Evolutionary conservation across 2,113 vertebrate species (phyloP), one percentile per base, ranked within the genome.

Genomic region (Isurus oxyrinchus): DNA sequence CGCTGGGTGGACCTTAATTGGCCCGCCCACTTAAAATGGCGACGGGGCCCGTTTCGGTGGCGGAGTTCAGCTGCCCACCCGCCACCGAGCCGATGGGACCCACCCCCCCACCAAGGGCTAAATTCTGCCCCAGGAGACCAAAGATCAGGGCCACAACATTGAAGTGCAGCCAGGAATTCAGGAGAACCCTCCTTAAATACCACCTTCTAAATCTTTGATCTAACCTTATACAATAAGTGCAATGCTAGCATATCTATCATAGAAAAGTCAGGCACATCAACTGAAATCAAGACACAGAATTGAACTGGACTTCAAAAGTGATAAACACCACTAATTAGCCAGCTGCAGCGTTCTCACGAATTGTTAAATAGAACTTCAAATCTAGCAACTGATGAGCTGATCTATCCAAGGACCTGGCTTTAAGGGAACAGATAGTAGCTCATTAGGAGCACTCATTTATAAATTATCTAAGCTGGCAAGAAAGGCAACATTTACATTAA

Each of bases 371-470:
- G 87, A 57, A 8, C 53, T 55, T 55, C 27, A 90, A 31, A 59
- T 59, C 57, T 40, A 5, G 55, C 27, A 59, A 35, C 88, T 59
- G 55, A 57, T 63, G 90, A 61, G 14, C 11, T 93, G 90, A 93
- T 63, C 57, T 63, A 61, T 40, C 59, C 59, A 94, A 94, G 16
- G n/a, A 61, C 35, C 13, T 61, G 57, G 44, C 55, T 63, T 66
- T 66, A n/a, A 23, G 90, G 66, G 90, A 94, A n/a, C 35, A 94
- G 19, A 90, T 31, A 94, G 59, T 94, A 40, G 35, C 59, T 94
- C 90, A 94, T 94, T 94, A 44, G 59, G 44, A 61, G 23, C 59
- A 40, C n/a, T 61, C n/a, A 94, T 94, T 94, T 63, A 40, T 94
- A 44, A 94, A 94, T 94, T 63, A 94, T 61, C n/a, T 63, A 21